Evolutionary conservation across 2,888 invertebrate species (phyloP), one percentile per base, ranked within the genome.

Genomic region (Gibbula magus): DNA sequence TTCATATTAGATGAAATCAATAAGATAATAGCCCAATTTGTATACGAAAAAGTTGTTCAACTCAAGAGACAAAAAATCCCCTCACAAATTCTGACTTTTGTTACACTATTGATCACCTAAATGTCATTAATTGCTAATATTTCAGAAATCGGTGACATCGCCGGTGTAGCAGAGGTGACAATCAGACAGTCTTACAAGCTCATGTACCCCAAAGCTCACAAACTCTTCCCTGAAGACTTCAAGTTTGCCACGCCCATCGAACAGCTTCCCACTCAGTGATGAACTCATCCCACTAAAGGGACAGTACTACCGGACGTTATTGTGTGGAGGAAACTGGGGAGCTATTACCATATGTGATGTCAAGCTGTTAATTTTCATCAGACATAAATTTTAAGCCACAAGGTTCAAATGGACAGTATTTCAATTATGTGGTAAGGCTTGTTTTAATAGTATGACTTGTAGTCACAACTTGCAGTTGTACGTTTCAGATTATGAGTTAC

Each of bases 141-240:
- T 89, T 18, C 89, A 94, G 99, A 99, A 94, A 99, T 99, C 87
- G 98, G 99, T 0, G 99, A 99, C 91, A 97, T 99, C 87, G 98
- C 99, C 52, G 99, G 99, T 53, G 99, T 98, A 0, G 99, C 99
- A 2, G 99, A 99, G 92, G 98, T 98, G 18, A 99, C 99, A 0
- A 99, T 99, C 87, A 94, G 98, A 39, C 98, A 99, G 92, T 97
- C 98, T 0, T 99, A 99, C 94, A 99, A 99, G 93, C 94, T 98
- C 52, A 98, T 99, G 97, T 97, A 97, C 92, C 98, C 98, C 0
- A 96, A 96, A 91, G 99, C 99, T 0, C 95, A 95, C 0, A 96
- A 96, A 89, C 94, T 99, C 0, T 99, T 99, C 94, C 99, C 99
- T 0, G 96, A 96, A 87, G 99, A 99, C 93, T 99, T 99, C 94